Evolutionary conservation across 2,888 invertebrate genomes (phyloP).

Genomic region (Athalia rosae): DNA sequence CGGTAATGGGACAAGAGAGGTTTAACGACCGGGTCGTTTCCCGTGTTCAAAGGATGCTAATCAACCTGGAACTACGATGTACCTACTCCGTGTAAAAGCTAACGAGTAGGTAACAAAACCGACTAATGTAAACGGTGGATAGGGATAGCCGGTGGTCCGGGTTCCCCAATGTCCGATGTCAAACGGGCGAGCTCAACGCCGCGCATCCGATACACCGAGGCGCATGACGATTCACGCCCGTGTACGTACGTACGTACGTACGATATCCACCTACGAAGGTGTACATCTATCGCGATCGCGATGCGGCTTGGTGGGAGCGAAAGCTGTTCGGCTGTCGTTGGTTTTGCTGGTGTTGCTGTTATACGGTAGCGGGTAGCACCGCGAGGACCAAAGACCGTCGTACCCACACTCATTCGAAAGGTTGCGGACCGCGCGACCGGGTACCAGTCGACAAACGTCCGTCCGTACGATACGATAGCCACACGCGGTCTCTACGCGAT

Average conservation of each 20-base stretch:
- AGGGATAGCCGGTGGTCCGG: no score
- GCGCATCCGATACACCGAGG: not conserved
- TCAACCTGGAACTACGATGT: constrained; percentile 10
- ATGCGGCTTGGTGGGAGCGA: constrained; percentile 29
- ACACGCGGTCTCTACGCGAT: constrained; percentile 1
- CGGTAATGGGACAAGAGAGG: constrained; percentile 2
- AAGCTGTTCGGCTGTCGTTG: constrained; percentile 21
- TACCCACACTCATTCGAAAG: constrained; percentile 43
- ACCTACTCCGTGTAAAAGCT: not conserved
- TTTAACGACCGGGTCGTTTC: constrained; percentile 43
- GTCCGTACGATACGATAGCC: constrained; percentile 1
- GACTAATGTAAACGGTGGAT: not conserved
- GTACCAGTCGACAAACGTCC: constrained; percentile 43
- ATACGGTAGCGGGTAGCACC: no score
- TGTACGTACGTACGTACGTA: not conserved
- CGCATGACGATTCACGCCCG: constrained; percentile 3
- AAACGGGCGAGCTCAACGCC: constrained; percentile 25
- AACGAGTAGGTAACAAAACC: constrained; percentile 8
- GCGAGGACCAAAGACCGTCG: not conserved
- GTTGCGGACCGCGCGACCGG: constrained; percentile 25
- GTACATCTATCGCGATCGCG: not conserved
- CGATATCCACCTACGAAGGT: no score
- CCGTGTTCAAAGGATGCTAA: constrained; percentile 31
- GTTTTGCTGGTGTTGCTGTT: no score
- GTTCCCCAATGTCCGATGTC: constrained; percentile 16